Conservation (phyloP, 2,888 invertebrate genomes). For the Amphipyra tragopoginis region DNA sequence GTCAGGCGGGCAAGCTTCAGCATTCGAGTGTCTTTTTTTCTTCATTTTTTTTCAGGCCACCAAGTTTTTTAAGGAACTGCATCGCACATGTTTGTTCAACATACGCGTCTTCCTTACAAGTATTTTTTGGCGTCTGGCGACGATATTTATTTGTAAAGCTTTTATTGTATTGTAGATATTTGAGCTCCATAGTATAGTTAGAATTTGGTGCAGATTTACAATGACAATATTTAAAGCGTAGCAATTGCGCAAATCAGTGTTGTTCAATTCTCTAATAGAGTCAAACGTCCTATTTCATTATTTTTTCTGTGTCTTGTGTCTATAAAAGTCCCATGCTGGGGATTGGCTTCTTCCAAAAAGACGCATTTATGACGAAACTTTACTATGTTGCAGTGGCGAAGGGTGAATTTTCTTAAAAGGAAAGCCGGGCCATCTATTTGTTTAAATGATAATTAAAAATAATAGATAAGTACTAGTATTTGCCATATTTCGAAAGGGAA, state of each 20-base stretch:
- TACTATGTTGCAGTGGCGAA: no score
- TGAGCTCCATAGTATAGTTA: slow-evolving; percentile 7
- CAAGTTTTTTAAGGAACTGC: slow-evolving; percentile 86
- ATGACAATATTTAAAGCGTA: slow-evolving; percentile 30
- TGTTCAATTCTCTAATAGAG: no score
- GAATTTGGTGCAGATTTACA: slow-evolving; percentile 16
- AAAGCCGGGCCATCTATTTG: no score
- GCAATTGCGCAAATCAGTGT: not conserved
- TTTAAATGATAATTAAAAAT: no score
- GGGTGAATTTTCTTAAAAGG: no score
- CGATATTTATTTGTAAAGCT: slow-evolving; percentile 21
- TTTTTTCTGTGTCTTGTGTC: no score
- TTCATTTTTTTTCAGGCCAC: slow-evolving; percentile 78
- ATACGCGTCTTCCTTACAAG: slow-evolving; percentile 76
- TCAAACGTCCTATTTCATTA: no score
- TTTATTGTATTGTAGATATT: slow-evolving; percentile 39
- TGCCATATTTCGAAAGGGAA: no score
- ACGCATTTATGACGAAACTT: no score
- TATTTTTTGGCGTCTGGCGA: slow-evolving; percentile 65
- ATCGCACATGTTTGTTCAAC: slow-evolving; percentile 88
- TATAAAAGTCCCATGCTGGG: no score
- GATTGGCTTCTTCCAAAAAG: no score
- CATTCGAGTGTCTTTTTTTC: slow-evolving; percentile 84
- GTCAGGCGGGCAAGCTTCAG: slow-evolving; percentile 86
- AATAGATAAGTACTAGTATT: no score